Conservation (phyloP, 2,113 vertebrate genomes). For the Gambusia affinis region DNA sequence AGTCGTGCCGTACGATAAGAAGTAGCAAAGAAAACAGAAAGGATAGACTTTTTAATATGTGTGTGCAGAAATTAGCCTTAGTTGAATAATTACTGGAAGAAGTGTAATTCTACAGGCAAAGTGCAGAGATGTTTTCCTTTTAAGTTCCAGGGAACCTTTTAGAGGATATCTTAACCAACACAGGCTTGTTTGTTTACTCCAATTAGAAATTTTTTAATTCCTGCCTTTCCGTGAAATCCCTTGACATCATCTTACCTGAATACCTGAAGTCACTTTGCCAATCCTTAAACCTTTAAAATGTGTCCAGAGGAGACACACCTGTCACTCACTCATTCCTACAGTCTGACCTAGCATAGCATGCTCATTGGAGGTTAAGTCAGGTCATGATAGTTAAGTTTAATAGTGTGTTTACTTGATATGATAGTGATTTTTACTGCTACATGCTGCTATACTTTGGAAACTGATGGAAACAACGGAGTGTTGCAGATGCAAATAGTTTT, state of each 20-base stretch:
- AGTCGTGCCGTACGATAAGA: background rate
- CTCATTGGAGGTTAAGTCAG: no score
- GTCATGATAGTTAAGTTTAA: no score
- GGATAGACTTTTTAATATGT: slow-evolving; percentile 9
- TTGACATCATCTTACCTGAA: no score
- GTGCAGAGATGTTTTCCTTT: background rate
- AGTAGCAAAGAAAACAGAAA: slow-evolving; percentile 13
- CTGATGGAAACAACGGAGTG: background rate
- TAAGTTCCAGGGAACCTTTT: background rate
- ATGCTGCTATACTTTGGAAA: no score
- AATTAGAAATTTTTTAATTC: background rate
- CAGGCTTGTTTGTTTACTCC: rapidly evolving
- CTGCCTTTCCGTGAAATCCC: background rate
- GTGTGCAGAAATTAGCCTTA: slow-evolving; percentile 51
- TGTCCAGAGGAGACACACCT: no score
- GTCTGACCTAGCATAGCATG: no score
- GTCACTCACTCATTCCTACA: no score
- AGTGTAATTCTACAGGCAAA: slow-evolving; percentile 42
- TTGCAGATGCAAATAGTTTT: background rate
- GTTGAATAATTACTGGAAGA: slow-evolving; percentile 39
- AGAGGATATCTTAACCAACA: background rate
- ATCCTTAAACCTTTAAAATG: no score
- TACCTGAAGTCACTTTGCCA: no score
- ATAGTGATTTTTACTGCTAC: no score
- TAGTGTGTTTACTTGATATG: no score